Base-by-base conservation (phyloP, 2,113 vertebrate species). In the Xiphias gladius region DNA sequence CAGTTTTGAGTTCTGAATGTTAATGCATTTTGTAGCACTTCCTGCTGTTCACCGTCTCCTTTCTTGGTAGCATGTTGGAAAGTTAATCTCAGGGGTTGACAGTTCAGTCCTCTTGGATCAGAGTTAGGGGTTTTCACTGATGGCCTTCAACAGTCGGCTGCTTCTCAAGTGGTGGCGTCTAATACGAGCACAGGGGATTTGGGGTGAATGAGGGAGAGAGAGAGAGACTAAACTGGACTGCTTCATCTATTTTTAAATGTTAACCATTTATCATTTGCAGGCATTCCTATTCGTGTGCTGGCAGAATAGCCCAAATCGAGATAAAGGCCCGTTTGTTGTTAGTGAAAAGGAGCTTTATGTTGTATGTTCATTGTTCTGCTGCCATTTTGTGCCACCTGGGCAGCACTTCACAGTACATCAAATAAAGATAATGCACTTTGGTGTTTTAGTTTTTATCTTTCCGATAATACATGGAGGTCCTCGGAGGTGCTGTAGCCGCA, bases 381-480 rank as follows among this genome's bases (percentile, higher is more conserved):
- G 82, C 82, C 77, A 73, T 52, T 61, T 74, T 80, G 41, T 90
- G 84, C 84, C 82, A 67, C 65, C 48, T 81, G 76, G 79, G 88
- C 62, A 72, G 63, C 73, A 61, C 82, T 55, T 84, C 71, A 84
- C 70, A 79, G 41, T 79, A 77, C 87, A 81, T 88, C 66, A 86
- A 92, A 92, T 92, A 93, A 94, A 93, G 65, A 67, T 83, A 73
- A 63, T 64, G 71, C 85, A 91, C 89, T 92, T 91, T 92, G 69
- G 84, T 62, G 54, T 35, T 76, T 70, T 28, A 5, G 32, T 28
- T 61, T 66, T 65, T 19, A 4, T 54, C 30, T 70, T 57, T 79
- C 61, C 75, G 11, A 37, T 71, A 2, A n/a, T 57, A 2, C 55
- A 20, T 30, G 7, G 0, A 67, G n/a, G 39, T 26, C 20, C 35